Evolutionary conservation across 2,113 vertebrate species (phyloP).

Genomic region (Megaleporinus macrocephalus): DNA sequence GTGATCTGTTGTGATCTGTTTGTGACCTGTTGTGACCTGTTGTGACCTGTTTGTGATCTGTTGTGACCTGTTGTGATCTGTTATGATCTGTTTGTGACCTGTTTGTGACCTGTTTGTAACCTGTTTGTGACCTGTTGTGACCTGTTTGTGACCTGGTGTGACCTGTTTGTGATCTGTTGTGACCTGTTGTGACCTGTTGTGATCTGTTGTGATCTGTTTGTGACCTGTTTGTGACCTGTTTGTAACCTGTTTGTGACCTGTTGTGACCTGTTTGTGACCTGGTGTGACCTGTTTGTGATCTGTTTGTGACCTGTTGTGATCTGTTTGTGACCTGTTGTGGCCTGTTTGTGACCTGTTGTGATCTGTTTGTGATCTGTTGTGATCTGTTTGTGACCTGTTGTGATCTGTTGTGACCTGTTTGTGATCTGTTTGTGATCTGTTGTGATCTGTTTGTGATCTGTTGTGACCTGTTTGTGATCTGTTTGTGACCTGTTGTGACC

Average conservation of each 20-base stretch:
- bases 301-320: conserved; percentile 14
- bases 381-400: conserved; percentile 31
- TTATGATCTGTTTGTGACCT: conserved; percentile 26
- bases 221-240: no score
- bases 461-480: conserved; percentile 28
- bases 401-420: conserved; percentile 28
- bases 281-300: conserved; percentile 38
- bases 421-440: conserved; percentile 31
- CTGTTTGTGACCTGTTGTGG: conserved; percentile 33
- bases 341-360: conserved; percentile 33
- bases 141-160: conserved; percentile 33
- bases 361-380: conserved; percentile 33
- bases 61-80: conserved; percentile 30
- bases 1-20: no score
- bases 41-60: no score
- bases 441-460: conserved; percentile 27
- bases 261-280: conserved; percentile 29
- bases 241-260: no score
- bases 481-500: conserved; percentile 31
- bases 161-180: conserved; percentile 34
- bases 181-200: conserved; percentile 31
- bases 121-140: conserved; percentile 19
- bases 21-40: conserved; percentile 30
- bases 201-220: conserved; percentile 29
- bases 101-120: conserved; percentile 39